A percentile compares a stretch with the other conserved stretches of the same genome.
Evolutionary conservation across 2,113 vertebrate species (phyloP).

Genomic region (Todiramphus saurophagus): DNA sequence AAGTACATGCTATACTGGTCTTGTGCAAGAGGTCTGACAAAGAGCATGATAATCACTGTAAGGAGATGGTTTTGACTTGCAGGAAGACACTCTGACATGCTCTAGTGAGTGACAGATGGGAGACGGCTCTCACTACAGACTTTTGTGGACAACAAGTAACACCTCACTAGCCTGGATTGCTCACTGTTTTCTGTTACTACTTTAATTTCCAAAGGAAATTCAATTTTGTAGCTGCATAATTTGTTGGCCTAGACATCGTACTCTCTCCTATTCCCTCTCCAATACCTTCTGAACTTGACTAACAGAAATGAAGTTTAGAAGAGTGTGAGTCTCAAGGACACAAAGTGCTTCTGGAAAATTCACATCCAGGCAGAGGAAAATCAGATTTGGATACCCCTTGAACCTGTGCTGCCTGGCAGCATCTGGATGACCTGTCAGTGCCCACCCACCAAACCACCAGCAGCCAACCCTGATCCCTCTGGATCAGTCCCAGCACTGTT

Average conservation of each 20-base stretch:
- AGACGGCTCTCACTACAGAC: neutral
- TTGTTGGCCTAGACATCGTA: neutral
- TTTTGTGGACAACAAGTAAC: neutral
- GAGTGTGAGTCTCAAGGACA: neutral
- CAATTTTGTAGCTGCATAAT: neutral
- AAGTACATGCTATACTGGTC: neutral
- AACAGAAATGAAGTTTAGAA: neutral
- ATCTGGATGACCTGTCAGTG: neutral
- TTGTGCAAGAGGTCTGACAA: neutral
- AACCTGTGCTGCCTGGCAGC: neutral
- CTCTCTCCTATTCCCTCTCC: neutral
- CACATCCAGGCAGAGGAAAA: neutral
- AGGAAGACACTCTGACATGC: neutral
- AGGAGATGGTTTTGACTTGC: neutral
- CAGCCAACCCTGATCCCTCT: accelerated
- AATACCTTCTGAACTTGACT: neutral
- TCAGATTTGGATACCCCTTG: neutral
- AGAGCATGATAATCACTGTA: neutral
- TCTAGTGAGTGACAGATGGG: neutral
- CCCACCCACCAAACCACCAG: neutral
- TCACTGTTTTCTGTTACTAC: neutral
- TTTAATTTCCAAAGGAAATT: neutral
- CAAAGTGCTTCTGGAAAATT: neutral
- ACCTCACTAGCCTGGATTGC: neutral
- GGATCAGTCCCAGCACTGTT: neutral